These are phyloP conservation scores for Chionoecetes opilio DNA, from an alignment of 1,140 invertebrate genomes.

Conservation along the genomic window DNA sequence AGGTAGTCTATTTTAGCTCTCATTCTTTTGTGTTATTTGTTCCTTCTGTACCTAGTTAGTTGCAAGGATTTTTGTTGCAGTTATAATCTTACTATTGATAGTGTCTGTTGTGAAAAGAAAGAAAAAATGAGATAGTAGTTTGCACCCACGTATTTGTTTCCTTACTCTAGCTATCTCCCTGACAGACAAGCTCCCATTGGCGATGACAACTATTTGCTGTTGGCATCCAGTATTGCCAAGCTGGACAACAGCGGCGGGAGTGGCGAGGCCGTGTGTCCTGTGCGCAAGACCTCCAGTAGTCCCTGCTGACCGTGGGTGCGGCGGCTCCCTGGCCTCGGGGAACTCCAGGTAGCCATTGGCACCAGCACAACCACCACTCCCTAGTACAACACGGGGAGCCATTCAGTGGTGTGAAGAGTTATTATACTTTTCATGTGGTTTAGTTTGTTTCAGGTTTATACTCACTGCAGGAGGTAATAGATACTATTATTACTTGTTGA, in stretches of 20 bases:
- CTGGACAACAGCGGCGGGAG: slow-evolving; percentile 42
- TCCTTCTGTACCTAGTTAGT: too few species aligned
- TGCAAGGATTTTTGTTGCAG: too few species aligned
- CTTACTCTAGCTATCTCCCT: slow-evolving; percentile 66
- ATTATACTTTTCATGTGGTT: neutral
- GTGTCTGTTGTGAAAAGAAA: too few species aligned
- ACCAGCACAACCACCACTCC: neutral
- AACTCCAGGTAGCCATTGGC: neutral
- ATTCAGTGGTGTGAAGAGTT: neutral
- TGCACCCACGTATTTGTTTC: too few species aligned
- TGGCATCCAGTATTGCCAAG: slow-evolving; percentile 82
- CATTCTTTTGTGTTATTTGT: too few species aligned
- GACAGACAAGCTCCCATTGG: slow-evolving; percentile 93
- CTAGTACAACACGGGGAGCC: neutral
- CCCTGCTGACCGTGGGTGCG: slow-evolving; percentile 66
- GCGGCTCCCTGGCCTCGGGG: neutral
- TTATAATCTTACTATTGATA: too few species aligned
- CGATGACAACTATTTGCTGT: slow-evolving; percentile 92
- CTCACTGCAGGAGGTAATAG: neutral
- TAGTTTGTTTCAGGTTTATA: neutral
- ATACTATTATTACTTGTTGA: slow-evolving; percentile 19
- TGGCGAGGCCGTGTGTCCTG: slow-evolving; percentile 1
- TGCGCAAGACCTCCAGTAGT: slow-evolving; percentile 71
- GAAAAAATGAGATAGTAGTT: too few species aligned
- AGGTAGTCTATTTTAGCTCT: too few species aligned